These are phyloP conservation scores for Bagarius yarrelli DNA, from an alignment of 2,113 vertebrate genomes.

Conservation along the genomic window DNA sequence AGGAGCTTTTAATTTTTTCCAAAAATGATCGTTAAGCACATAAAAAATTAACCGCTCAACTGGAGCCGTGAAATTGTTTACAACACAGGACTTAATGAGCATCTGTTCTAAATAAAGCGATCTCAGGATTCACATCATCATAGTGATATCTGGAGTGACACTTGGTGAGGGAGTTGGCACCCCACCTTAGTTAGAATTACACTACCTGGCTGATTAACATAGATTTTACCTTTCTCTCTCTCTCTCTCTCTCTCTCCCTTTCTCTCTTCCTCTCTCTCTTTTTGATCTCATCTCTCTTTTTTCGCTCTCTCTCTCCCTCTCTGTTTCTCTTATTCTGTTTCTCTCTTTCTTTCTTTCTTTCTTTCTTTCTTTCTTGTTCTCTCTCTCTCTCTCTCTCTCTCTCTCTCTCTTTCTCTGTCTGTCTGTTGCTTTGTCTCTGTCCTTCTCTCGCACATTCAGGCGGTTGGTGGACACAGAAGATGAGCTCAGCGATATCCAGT, in stretches of 20 bases:
- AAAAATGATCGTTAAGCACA: background rate
- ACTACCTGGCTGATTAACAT: constrained; percentile 6
- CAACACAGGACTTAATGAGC: background rate
- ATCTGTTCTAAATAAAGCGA: constrained; percentile 25
- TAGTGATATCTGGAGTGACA: constrained; percentile 34
- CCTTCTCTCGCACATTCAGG: constrained; percentile 61
- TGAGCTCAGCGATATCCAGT: constrained; percentile 96
- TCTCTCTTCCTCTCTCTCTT: too few relatives aligned
- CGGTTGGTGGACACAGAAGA: constrained; percentile 93
- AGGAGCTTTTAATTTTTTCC: too few relatives aligned
- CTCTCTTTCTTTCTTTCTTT: constrained; percentile 42
- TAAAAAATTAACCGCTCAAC: background rate
- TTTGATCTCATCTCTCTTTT: too few relatives aligned
- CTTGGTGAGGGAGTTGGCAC: constrained; percentile 45
- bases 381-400: constrained; percentile 10
- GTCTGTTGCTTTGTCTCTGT: background rate
- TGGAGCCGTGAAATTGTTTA: constrained; percentile 13
- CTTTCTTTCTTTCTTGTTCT: constrained; percentile 5
- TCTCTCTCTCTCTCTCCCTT: too few relatives aligned
- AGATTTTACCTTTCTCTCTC: too few relatives aligned
- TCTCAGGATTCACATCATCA: constrained; percentile 30
- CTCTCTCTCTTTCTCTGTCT: background rate
- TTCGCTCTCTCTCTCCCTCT: too few relatives aligned
- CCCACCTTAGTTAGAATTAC: constrained; percentile 21
- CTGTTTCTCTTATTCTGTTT: too few relatives aligned